Percentiles rank a stretch among this genome's conserved stretches.
These are phyloP conservation scores for Petaurus breviceps DNA, from an alignment of 2,113 vertebrate genomes.

Conservation along the genomic window DNA sequence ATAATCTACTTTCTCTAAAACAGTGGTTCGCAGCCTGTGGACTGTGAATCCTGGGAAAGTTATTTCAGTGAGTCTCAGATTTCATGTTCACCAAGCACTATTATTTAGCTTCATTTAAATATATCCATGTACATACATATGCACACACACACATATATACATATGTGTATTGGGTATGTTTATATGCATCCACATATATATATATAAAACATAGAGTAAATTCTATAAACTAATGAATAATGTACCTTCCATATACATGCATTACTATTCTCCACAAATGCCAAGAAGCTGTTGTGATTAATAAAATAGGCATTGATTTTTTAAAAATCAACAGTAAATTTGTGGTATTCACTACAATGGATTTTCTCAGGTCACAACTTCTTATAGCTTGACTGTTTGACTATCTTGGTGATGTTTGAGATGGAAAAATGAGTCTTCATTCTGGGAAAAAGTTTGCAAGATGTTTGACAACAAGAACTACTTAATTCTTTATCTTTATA, in stretches of 20 bases:
- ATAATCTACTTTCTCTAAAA: neutral
- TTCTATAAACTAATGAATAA: neutral
- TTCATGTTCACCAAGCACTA: neutral
- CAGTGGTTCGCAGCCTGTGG: neutral
- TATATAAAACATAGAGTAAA: neutral
- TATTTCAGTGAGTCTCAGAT: neutral
- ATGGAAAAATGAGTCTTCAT: neutral
- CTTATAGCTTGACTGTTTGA: neutral
- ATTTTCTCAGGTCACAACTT: neutral
- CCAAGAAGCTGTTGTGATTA: neutral
- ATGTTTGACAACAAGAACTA: neutral
- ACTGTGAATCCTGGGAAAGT: neutral
- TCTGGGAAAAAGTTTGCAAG: neutral
- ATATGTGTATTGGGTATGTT: too few relatives aligned
- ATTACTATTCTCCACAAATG: neutral
- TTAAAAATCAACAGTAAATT: neutral
- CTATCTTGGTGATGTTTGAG: neutral
- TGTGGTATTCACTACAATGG: neutral
- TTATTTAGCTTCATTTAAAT: too few relatives aligned
- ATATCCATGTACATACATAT: too few relatives aligned
- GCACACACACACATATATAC: too few relatives aligned
- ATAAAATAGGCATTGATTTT: neutral
- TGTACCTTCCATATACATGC: neutral
- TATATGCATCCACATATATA: too few relatives aligned
- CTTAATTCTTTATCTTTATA: neutral